These are phyloP conservation scores for Theodoxus fluviatilis DNA, from an alignment of 2,888 invertebrate species.

Conservation along the genomic window DNA sequence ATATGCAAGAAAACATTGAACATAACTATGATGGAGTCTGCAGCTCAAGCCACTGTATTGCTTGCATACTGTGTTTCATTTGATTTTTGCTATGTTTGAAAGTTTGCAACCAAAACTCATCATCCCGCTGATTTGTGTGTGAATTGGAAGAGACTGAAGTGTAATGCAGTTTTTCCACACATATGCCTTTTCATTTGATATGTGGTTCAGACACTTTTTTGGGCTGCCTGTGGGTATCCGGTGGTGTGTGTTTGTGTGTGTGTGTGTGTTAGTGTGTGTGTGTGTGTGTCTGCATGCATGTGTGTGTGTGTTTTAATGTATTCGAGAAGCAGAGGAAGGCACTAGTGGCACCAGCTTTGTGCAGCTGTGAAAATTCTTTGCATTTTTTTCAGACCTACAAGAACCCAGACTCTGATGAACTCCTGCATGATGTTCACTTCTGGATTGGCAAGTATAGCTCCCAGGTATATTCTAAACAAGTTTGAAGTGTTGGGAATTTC, in stretches of 20 bases:
- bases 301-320: no score
- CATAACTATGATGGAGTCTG: background rate
- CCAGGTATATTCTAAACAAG: no score
- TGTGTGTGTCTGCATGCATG: no score
- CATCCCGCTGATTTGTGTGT: no score
- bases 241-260: no score
- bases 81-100: background rate
- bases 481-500: no score
- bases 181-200: background rate
- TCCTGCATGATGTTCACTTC: constrained; percentile 59
- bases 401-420: constrained; percentile 43
- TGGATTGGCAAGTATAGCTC: constrained; percentile 62
- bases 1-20: constrained; percentile 1
- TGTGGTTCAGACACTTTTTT: no score
- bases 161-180: background rate
- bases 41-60: background rate
- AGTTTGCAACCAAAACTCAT: background rate
- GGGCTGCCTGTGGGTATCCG: no score
- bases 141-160: constrained; percentile 52
- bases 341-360: no score
- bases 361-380: no score
- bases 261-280: no score
- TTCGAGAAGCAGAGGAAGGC: no score
- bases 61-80: background rate
- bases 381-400: constrained; percentile 53